phyloP scores from a whole-genome alignment of 2,888 invertebrate species.

The Chloroclystis v-ata region DNA sequence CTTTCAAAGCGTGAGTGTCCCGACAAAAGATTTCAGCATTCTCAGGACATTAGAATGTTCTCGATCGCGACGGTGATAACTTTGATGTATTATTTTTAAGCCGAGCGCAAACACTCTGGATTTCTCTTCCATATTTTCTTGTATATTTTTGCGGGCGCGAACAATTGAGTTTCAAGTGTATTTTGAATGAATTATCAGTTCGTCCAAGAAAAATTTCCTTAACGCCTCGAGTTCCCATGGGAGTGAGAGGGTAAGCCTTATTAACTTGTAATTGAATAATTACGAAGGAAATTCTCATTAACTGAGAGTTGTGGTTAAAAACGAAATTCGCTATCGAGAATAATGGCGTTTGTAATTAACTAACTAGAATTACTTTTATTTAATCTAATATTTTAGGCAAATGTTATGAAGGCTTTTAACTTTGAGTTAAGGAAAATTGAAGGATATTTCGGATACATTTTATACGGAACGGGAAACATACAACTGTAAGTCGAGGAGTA shows the following conservation, averaged over 20 bases:
- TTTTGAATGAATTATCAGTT: conserved; percentile 28
- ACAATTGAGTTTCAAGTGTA: conserved; percentile 23
- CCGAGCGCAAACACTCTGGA: conserved; percentile 11
- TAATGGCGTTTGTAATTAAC: conserved; percentile 29
- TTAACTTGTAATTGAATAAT: conserved; percentile 48
- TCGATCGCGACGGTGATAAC: conserved; percentile 44
- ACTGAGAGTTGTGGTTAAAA: conserved; percentile 35
- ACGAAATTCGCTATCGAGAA: conserved; percentile 33
- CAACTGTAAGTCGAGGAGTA: conserved; percentile 14
- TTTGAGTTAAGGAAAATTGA: no score
- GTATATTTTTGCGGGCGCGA: conserved; percentile 7
- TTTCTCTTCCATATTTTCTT: conserved; percentile 10
- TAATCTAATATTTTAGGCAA: no score
- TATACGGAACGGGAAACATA: conserved; percentile 5
- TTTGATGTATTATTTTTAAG: conserved; percentile 45
- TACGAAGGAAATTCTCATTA: conserved; percentile 47
- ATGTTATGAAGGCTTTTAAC: no score
- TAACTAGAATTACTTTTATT: conserved; percentile 11
- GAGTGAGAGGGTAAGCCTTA: conserved; percentile 39
- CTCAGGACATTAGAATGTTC: conserved; percentile 46
- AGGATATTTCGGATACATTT: no score
- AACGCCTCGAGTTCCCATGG: conserved; percentile 29
- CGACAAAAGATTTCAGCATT: conserved; percentile 43
- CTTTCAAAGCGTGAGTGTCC: conserved; percentile 45
- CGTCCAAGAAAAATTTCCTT: conserved; percentile 21